phyloP scores from a whole-genome alignment of 2,888 invertebrate genomes.

The Drosophila basisetae region DNA sequence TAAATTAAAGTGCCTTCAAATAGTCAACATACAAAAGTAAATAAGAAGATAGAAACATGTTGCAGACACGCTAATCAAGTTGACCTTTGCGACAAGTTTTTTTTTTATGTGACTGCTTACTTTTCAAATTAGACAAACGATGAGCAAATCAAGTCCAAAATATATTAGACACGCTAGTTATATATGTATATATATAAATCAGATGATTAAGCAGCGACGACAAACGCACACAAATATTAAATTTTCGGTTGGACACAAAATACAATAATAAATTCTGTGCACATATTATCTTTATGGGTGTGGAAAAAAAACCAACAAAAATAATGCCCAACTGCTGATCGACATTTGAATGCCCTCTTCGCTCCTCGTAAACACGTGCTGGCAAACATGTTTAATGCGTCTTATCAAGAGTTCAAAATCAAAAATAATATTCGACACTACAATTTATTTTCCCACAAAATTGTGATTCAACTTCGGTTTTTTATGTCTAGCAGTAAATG shows the following conservation, averaged over 20 bases:
- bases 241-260: constrained; percentile 2
- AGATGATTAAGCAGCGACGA: constrained; percentile 29
- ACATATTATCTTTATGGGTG: constrained; percentile 7
- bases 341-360: constrained; percentile 15
- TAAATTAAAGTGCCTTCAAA: constrained; percentile 21
- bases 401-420: neutral
- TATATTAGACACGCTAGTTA: constrained; percentile 8
- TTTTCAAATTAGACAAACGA: constrained; percentile 49
- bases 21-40: constrained; percentile 17
- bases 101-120: constrained; percentile 18
- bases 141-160: constrained; percentile 40
- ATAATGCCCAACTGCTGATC: neutral
- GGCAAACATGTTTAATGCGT: neutral
- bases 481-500: neutral
- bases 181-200: constrained; percentile 10
- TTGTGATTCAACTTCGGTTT: neutral
- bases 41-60: constrained; percentile 6
- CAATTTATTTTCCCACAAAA: neutral
- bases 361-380: neutral
- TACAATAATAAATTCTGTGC: constrained; percentile 3
- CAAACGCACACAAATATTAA: constrained; percentile 4
- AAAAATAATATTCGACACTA: neutral
- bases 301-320: neutral
- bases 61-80: constrained; percentile 68
- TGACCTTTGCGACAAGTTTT: constrained; percentile 69